Conservation (phyloP, 2,888 invertebrate species). For the Aplocera efformata region DNA sequence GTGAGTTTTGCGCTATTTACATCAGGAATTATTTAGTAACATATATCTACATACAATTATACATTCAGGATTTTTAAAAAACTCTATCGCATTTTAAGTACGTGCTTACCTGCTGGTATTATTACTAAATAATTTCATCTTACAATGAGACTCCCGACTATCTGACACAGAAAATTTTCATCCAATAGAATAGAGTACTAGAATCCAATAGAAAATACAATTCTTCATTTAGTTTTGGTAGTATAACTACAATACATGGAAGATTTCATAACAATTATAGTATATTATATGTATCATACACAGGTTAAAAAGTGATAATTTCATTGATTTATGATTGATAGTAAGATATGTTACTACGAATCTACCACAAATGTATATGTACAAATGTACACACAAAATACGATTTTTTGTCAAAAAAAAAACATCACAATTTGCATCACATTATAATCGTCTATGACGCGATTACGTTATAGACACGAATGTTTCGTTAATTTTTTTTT, state of each 20-base stretch:
- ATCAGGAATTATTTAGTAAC: background rate
- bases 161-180: no score
- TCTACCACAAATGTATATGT: slow-evolving; percentile 16
- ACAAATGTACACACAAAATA: slow-evolving; percentile 14
- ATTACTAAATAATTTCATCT: no score
- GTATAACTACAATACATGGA: slow-evolving; percentile 1
- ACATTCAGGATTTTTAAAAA: no score
- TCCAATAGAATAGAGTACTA: no score
- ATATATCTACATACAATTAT: no score
- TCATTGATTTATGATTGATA: background rate
- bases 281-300: no score
- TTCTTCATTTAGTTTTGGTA: no score
- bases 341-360: slow-evolving; percentile 7
- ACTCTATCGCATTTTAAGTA: no score
- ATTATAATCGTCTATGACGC: slow-evolving; percentile 17
- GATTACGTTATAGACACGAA: slow-evolving; percentile 1
- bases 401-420: slow-evolving; percentile 15
- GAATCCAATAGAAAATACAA: no score
- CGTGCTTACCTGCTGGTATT: no score
- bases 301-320: no score
- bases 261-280: background rate
- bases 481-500: background rate
- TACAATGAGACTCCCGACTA: no score
- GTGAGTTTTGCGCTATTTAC: slow-evolving; percentile 1
- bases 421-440: slow-evolving; percentile 22